phyloP scores from a whole-genome alignment of 2,797 vertebrate genomes.

The Rhinoraja longicauda region DNA sequence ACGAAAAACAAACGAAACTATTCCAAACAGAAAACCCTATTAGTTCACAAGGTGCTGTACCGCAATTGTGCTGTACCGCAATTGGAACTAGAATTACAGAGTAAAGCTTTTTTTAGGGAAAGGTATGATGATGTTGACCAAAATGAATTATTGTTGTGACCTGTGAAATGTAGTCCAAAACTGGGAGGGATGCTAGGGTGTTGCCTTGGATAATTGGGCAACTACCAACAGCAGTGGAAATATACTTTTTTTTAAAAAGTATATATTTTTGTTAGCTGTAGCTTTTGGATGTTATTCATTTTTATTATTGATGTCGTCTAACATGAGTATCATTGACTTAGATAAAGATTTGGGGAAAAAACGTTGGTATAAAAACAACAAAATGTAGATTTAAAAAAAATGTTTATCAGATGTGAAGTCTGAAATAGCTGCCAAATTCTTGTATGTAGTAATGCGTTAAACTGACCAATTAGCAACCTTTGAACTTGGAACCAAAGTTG shows the following conservation, averaged over 20 bases:
- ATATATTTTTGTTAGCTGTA: not conserved
- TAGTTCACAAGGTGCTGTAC: not conserved
- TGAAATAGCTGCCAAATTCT: not conserved
- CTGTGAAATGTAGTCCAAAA: not conserved
- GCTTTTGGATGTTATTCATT: not conserved
- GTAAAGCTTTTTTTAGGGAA: not conserved
- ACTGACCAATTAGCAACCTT: not conserved
- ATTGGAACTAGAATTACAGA: not conserved
- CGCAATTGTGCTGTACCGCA: not conserved
- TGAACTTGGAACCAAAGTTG: not conserved
- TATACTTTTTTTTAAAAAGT: not conserved
- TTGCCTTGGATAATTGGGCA: not conserved
- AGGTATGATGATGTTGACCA: not conserved
- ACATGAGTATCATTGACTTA: not conserved
- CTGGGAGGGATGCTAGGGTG: too few species aligned
- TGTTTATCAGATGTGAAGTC: too few species aligned
- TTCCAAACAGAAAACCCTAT: not conserved
- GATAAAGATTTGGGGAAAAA: not conserved
- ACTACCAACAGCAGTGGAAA: not conserved
- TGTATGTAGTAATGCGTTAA: not conserved
- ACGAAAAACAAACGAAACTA: not conserved
- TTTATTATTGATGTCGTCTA: not conserved
- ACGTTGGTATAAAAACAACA: not conserved
- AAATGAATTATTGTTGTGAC: not conserved
- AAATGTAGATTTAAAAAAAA: too few species aligned